Base-by-base conservation (phyloP, 2,113 vertebrate genomes). In the Sinosuthora webbiana region DNA sequence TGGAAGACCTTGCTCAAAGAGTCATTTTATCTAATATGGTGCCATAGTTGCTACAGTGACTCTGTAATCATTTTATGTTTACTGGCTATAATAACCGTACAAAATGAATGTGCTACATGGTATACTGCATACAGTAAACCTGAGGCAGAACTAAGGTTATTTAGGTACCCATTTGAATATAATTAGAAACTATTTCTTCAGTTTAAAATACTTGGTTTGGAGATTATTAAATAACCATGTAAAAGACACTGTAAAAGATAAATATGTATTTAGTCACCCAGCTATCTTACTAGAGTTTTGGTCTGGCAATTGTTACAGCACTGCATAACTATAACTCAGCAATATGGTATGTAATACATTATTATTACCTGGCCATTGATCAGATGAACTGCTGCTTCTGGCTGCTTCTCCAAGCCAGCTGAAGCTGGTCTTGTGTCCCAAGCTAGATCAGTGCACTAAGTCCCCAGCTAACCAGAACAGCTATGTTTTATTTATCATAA, bases 301-400 rank as follows among this genome's bases (percentile, higher is more conserved):
- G 52, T 71, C 80, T 92, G 85, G 52, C 80, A 88, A 15, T 86
- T 86, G 73, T 91, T 95, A 45, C 7, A 60, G 47, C 44, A 53
- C 25, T 60, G 56, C 87, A 52, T 77, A 68, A 44, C 59, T 74
- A 60, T 92, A 95, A 90, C 56, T 96, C 88, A 96, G 80, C 44
- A 81, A 94, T 90, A 79, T 69, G 56, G 76, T 80, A 74, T 70
- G 78, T 77, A 86, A 65, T 90, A 71, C 64, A 22, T 86, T 95
- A 83, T 93, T 92, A 89, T 87, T 87, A 92, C 83, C 91, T 92
- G 86, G 55, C 80, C 83, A 83, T 95, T 74, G 87, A 95, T 95
- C 71, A 96, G 90, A 69, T 95, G 76, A 88, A 83, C 59, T 63
- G 47, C 78, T 95, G 52, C 55, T 77, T 35, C 78, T 93, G 64